Conservation (phyloP, 2,113 vertebrate genomes). For the Phasianus colchicus region DNA sequence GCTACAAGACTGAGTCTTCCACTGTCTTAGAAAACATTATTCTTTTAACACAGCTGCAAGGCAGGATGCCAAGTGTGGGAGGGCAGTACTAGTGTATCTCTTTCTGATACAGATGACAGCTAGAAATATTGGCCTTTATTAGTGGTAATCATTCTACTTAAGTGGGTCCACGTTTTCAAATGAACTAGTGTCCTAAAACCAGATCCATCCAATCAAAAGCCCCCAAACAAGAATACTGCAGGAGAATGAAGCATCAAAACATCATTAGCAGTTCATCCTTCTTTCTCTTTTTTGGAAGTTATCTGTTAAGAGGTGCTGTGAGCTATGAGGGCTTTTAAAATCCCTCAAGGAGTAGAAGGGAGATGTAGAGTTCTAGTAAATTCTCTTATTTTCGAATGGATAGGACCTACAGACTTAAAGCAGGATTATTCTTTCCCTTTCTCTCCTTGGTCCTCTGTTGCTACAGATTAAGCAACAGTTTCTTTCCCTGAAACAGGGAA, state of each 20-base stretch:
- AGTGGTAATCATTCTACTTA: neutral
- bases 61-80: slow-evolving; percentile 17
- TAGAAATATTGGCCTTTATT: neutral
- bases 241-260: neutral
- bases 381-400: neutral
- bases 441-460: neutral
- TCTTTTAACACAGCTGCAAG: neutral
- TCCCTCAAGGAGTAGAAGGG: neutral
- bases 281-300: neutral
- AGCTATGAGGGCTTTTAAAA: neutral
- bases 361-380: neutral
- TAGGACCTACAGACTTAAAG: neutral
- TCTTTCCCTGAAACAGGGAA: neutral
- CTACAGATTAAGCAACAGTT: neutral
- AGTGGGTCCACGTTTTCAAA: neutral
- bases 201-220: neutral
- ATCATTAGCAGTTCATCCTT: neutral
- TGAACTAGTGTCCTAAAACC: neutral
- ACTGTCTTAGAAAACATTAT: neutral
- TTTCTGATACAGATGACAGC: neutral
- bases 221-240: neutral
- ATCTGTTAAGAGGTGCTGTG: neutral
- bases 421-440: neutral
- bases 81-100: neutral
- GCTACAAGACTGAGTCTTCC: neutral